These are phyloP conservation scores for Eupithecia inturbata DNA, from an alignment of 2,888 invertebrate species.

Conservation along the genomic window DNA sequence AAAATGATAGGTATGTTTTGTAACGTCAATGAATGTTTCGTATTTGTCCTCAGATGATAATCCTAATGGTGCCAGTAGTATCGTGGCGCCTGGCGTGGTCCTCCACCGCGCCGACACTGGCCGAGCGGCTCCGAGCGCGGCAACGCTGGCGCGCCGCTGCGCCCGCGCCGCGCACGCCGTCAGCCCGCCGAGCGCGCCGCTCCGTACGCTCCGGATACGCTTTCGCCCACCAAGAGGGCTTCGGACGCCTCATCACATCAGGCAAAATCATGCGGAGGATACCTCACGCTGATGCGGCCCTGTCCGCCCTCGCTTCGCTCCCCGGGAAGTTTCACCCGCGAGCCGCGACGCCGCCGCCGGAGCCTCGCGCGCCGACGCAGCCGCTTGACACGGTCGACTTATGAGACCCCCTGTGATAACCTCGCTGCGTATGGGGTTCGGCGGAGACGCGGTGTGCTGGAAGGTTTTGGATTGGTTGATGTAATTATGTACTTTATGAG, in stretches of 20 bases:
- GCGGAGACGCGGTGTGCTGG: neutral
- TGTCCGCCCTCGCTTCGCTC: conserved; percentile 85
- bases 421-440: neutral
- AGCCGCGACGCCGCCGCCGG: conserved; percentile 86
- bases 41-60: conserved; percentile 78
- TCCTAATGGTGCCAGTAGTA: conserved; percentile 96
- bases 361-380: conserved; percentile 86
- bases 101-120: conserved; percentile 95
- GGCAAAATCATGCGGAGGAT: conserved; percentile 96
- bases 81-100: conserved; percentile 98
- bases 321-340: conserved; percentile 87
- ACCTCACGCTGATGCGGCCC: conserved; percentile 91
- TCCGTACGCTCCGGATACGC: conserved; percentile 98
- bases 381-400: conserved; percentile 90
- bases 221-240: conserved; percentile 94
- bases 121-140: conserved; percentile 95
- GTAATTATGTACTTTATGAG: neutral
- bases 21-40: neutral
- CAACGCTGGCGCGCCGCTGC: conserved; percentile 88
- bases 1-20: neutral
- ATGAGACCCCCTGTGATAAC: conserved; percentile 68
- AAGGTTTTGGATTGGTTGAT: neutral
- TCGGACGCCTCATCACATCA: conserved; percentile 92
- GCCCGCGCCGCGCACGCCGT: conserved; percentile 92
- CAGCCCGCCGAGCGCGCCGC: conserved; percentile 93